Evolutionary conservation across 2,888 invertebrate species (phyloP).

Genomic region (Tetragonula carbonaria): DNA sequence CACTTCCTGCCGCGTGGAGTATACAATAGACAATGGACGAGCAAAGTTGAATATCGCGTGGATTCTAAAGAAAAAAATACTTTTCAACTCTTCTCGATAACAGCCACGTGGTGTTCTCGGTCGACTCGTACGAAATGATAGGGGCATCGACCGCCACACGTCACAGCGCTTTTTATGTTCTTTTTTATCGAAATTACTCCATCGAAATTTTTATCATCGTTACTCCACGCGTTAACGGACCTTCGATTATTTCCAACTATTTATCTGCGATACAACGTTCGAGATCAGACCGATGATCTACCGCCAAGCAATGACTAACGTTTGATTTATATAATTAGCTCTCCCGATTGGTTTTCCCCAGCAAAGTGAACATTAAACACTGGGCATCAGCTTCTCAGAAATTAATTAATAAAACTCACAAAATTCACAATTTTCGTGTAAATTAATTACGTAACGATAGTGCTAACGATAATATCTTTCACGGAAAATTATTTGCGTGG

Average conservation of each 20-base stretch:
- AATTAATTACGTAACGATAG: neutral
- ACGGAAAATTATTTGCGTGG: too few relatives aligned
- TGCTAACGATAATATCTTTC: neutral
- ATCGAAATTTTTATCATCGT: neutral
- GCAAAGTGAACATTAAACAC: neutral
- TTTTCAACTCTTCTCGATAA: slow-evolving; percentile 36
- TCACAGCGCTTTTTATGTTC: neutral
- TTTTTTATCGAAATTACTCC: neutral
- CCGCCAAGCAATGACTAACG: neutral
- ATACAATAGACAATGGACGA: neutral
- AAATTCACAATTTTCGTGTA: neutral
- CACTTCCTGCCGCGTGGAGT: neutral
- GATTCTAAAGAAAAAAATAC: slow-evolving; percentile 24
- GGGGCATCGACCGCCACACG: slow-evolving; percentile 29
- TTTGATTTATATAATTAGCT: neutral
- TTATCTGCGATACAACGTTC: neutral
- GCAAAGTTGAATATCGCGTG: too few relatives aligned
- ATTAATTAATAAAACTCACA: neutral
- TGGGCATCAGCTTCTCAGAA: neutral
- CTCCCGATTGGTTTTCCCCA: neutral
- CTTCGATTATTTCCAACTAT: neutral
- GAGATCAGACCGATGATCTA: neutral
- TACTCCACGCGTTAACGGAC: neutral
- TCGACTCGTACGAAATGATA: slow-evolving; percentile 4
- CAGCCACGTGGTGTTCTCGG: slow-evolving; percentile 48